Conservation (phyloP, 2,888 invertebrate genomes). For the Epinotia ramella region DNA sequence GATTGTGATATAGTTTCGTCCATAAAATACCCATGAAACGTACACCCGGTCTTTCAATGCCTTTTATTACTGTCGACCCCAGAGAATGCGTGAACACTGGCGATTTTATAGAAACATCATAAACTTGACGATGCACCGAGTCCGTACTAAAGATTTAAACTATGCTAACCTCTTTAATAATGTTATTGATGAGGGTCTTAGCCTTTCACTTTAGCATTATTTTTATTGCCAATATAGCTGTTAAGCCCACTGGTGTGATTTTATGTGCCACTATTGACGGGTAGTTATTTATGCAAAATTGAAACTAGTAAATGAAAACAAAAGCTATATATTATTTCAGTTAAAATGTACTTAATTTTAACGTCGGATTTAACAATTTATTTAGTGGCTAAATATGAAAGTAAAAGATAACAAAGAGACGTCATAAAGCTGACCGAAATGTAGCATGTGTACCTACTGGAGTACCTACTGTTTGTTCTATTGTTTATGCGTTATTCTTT, state of each 20-base stretch:
- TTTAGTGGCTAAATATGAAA: too few relatives aligned
- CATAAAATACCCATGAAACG: constrained; percentile 45
- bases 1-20: constrained; percentile 40
- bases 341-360: too few relatives aligned
- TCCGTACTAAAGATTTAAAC: constrained; percentile 24
- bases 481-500: too few relatives aligned
- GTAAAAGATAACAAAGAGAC: too few relatives aligned
- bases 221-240: constrained; percentile 10
- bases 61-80: constrained; percentile 40
- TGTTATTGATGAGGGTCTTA: neutral
- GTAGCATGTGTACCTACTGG: too few relatives aligned
- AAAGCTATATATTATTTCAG: too few relatives aligned
- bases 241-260: neutral
- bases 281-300: neutral
- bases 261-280: neutral
- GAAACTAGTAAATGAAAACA: neutral
- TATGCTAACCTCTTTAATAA: constrained; percentile 25
- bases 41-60: constrained; percentile 43
- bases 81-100: constrained; percentile 31
- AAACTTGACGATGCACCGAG: constrained; percentile 39
- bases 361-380: too few relatives aligned
- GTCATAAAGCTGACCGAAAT: too few relatives aligned
- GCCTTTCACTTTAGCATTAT: constrained; percentile 5
- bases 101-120: constrained; percentile 42
- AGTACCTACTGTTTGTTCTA: too few relatives aligned